phyloP scores from a whole-genome alignment of 2,888 invertebrate genomes.

The Tromatobia lineatoria region DNA sequence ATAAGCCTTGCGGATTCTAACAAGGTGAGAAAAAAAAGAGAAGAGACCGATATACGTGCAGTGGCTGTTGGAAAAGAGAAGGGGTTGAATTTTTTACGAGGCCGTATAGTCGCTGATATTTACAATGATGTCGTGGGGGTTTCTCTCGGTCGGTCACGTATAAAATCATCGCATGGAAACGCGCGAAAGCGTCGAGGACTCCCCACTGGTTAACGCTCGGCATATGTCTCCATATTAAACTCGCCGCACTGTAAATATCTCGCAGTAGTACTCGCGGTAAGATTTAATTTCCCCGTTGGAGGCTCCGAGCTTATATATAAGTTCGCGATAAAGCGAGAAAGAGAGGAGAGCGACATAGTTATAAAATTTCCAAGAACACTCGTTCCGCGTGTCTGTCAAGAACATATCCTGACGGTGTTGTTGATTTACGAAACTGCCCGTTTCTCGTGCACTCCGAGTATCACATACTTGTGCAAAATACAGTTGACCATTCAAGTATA shows the following conservation, averaged over 20 bases:
- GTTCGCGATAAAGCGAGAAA: conserved; percentile 52
- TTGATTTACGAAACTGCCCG: conserved; percentile 59
- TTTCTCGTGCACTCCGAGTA: conserved; percentile 15
- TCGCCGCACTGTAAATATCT: conserved; percentile 79
- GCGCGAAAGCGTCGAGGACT: conserved; percentile 78
- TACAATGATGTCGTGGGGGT: conserved; percentile 81
- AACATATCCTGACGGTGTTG: conserved; percentile 42
- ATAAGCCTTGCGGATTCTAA: no score
- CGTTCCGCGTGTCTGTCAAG: conserved; percentile 60
- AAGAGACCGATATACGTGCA: no score
- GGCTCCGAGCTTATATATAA: conserved; percentile 64
- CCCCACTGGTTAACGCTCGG: conserved; percentile 83
- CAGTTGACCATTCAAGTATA: conserved; percentile 10
- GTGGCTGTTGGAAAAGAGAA: conserved; percentile 14
- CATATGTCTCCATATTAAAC: conserved; percentile 79
- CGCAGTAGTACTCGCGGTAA: conserved; percentile 63
- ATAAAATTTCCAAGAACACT: conserved; percentile 61
- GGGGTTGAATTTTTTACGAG: conserved; percentile 79
- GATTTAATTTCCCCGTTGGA: conserved; percentile 77
- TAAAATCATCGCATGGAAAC: conserved; percentile 72
- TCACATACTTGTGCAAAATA: conserved; percentile 21
- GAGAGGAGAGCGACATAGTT: conserved; percentile 47
- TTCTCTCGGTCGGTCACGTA: conserved; percentile 59
- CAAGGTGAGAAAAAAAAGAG: conserved; percentile 2
- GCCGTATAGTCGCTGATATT: conserved; percentile 83